Conservation (phyloP, 2,888 invertebrate species). For the Hemithea aestivaria region DNA sequence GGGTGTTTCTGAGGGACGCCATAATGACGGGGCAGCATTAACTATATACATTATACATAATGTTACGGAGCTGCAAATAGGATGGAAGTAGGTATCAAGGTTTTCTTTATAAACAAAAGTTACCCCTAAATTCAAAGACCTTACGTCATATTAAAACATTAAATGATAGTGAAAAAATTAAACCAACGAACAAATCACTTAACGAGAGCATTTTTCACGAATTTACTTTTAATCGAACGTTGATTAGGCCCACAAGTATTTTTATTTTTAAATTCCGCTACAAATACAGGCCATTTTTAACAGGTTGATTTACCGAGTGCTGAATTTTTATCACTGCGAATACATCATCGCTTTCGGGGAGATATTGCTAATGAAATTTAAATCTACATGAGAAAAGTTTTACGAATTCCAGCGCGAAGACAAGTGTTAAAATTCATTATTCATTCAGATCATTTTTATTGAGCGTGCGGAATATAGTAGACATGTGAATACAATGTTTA, state of each 20-base stretch:
- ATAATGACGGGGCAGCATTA: too few relatives aligned
- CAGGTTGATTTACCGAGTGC: constrained; percentile 38
- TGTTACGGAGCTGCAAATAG: too few relatives aligned
- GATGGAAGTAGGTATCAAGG: too few relatives aligned
- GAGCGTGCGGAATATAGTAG: too few relatives aligned
- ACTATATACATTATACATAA: too few relatives aligned
- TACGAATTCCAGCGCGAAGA: not conserved
- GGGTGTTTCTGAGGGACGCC: too few relatives aligned
- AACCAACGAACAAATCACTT: too few relatives aligned
- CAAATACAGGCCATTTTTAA: constrained; percentile 1
- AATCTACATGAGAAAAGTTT: constrained; percentile 25
- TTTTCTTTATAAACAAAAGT: too few relatives aligned
- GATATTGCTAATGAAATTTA: constrained; percentile 44
- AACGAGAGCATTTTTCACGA: not conserved
- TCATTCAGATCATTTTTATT: constrained; percentile 1
- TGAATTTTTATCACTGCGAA: constrained; percentile 37
- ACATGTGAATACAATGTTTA: too few relatives aligned
- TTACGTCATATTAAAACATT: too few relatives aligned
- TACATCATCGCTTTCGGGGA: constrained; percentile 34
- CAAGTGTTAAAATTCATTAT: not conserved
- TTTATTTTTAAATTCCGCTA: constrained; percentile 8
- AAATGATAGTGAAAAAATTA: too few relatives aligned
- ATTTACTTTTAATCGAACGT: constrained; percentile 4
- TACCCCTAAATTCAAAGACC: too few relatives aligned
- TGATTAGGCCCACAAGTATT: constrained; percentile 3